These are phyloP conservation scores for Phania funesta DNA, from an alignment of 2,888 invertebrate genomes.

Conservation along the genomic window DNA sequence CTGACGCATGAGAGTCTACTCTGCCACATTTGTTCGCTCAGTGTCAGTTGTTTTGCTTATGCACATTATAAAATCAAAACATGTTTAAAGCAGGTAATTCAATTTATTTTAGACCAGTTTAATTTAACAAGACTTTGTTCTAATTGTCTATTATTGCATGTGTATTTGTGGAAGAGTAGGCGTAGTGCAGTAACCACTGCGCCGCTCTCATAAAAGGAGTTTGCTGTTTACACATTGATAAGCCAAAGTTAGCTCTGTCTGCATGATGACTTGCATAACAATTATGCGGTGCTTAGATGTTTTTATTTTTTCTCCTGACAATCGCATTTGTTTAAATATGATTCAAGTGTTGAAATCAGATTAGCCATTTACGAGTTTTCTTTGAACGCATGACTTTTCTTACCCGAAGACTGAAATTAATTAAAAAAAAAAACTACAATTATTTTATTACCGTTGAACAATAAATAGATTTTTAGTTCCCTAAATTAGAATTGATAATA, in stretches of 20 bases:
- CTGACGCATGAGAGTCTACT: constrained; percentile 64
- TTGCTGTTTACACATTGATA: constrained; percentile 23
- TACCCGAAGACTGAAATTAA: neutral
- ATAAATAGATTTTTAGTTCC: too few species aligned
- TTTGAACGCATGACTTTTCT: neutral
- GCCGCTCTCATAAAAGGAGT: constrained; percentile 33
- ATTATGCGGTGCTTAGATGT: constrained; percentile 45
- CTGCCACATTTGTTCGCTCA: constrained; percentile 10
- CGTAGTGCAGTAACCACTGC: constrained; percentile 11
- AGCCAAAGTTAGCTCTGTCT: constrained; percentile 30
- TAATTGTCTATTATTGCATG: constrained; percentile 56
- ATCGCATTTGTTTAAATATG: constrained; percentile 9
- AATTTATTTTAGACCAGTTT: constrained; percentile 64
- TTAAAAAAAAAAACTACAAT: neutral
- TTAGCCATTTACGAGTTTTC: neutral
- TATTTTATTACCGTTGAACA: too few species aligned
- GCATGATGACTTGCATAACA: constrained; percentile 48
- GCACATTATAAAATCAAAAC: constrained; percentile 63
- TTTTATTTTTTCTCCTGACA: neutral
- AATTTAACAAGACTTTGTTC: constrained; percentile 58
- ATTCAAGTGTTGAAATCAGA: constrained; percentile 33
- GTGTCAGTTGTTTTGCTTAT: neutral
- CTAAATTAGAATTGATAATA: too few species aligned
- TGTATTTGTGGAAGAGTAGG: constrained; percentile 32
- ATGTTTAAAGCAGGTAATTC: constrained; percentile 66